These are phyloP conservation scores for Unio pictorum DNA, from an alignment of 2,888 invertebrate species.

Conservation along the genomic window DNA sequence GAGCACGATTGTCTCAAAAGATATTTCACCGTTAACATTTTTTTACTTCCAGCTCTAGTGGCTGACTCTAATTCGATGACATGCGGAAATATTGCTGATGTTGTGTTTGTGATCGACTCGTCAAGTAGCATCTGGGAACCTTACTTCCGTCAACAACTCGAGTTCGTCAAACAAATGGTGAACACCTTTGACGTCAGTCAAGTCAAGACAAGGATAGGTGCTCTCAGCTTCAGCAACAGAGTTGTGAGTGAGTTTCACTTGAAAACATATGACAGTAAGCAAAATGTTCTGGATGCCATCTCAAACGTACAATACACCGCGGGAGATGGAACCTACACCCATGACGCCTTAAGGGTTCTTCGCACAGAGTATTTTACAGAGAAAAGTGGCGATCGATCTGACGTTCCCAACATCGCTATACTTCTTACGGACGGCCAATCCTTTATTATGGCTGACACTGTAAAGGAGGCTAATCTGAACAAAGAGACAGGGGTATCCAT, in stretches of 20 bases:
- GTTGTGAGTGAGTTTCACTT: conserved; percentile 33
- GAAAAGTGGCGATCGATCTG: no score
- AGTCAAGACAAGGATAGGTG: conserved; percentile 26
- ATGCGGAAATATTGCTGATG: conserved; percentile 14
- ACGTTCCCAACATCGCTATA: no score
- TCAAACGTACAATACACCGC: conserved; percentile 14
- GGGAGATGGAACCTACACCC: conserved; percentile 30
- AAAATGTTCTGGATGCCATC: conserved; percentile 27
- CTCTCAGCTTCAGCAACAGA: conserved; percentile 26
- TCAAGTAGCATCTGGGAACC: conserved; percentile 47
- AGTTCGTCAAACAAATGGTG: conserved; percentile 29
- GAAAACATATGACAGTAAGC: conserved; percentile 18
- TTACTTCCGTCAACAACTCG: conserved; percentile 42
- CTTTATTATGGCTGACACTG: no score
- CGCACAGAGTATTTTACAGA: background rate
- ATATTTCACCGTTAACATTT: no score
- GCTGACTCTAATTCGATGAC: no score
- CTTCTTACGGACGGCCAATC: no score
- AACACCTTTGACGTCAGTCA: conserved; percentile 33
- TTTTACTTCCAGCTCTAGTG: no score
- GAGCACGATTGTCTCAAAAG: no score
- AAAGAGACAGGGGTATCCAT: no score
- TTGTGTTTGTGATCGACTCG: conserved; percentile 35
- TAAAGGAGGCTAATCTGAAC: no score
- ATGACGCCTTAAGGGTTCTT: conserved; percentile 26